Evolutionary conservation across 2,888 invertebrate species (phyloP).

Genomic region (Cephus sareptanus): DNA sequence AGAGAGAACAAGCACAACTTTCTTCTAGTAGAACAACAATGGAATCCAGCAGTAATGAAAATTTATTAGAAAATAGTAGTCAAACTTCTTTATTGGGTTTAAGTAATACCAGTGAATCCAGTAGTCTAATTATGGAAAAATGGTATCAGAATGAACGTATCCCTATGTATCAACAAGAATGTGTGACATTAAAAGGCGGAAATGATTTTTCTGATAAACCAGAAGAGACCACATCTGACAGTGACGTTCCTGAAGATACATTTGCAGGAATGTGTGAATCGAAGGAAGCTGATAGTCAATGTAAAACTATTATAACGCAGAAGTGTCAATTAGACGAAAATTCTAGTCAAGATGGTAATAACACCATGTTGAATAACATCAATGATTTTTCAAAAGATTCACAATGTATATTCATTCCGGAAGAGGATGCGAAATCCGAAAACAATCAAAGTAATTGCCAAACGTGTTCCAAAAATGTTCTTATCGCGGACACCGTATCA

Average conservation of each 20-base stretch:
- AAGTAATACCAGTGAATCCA: slow-evolving; percentile 19
- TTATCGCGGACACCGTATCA: not conserved
- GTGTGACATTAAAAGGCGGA: slow-evolving; percentile 13
- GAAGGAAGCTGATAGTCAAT: not conserved
- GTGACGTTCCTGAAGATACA: slow-evolving; percentile 7
- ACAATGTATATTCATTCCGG: not conserved
- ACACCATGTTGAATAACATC: not conserved
- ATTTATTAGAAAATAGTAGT: slow-evolving; percentile 19
- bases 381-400: not conserved
- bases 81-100: slow-evolving; percentile 23
- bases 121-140: slow-evolving; percentile 15
- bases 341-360: not conserved
- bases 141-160: slow-evolving; percentile 17
- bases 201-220: slow-evolving; percentile 19
- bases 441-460: not conserved
- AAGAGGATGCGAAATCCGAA: not conserved
- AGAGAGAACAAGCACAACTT: not conserved
- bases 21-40: not conserved
- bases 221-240: slow-evolving; percentile 22
- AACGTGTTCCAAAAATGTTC: not conserved
- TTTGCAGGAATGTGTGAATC: not conserved
- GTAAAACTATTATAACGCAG: not conserved
- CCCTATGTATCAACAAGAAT: slow-evolving; percentile 13
- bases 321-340: not conserved
- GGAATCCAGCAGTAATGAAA: not conserved